Conservation (phyloP, 2,113 vertebrate species). For the Rhinolophus ferrumequinum region DNA sequence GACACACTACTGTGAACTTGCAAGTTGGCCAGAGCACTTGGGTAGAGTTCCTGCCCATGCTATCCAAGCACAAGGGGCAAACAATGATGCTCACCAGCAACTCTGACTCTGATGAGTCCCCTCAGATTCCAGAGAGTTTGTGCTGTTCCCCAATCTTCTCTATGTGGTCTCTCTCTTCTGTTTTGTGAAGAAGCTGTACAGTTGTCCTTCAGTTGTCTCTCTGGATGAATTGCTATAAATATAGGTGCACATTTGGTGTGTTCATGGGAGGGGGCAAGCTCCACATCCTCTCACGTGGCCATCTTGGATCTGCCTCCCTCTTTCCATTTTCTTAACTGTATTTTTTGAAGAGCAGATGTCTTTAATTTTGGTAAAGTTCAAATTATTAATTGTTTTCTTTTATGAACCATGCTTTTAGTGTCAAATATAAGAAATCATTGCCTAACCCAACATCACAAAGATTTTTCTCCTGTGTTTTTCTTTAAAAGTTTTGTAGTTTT, state of each 20-base stretch:
- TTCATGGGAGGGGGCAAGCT: not conserved
- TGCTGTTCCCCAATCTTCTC: not conserved
- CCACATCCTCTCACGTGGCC: not conserved
- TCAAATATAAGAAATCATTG: not conserved
- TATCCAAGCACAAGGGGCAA: not conserved
- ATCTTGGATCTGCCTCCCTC: not conserved
- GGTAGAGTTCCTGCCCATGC: not conserved
- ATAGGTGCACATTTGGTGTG: not conserved
- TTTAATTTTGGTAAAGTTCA: not conserved
- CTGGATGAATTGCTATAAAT: not conserved
- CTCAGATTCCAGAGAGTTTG: not conserved
- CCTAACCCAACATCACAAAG: not conserved
- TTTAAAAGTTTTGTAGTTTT: not conserved
- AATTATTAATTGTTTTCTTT: not conserved
- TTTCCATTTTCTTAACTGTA: not conserved
- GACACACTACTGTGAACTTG: not conserved
- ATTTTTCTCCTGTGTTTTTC: not conserved
- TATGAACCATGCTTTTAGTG: not conserved
- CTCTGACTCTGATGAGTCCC: not conserved
- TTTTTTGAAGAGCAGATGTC: not conserved
- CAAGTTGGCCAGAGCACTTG: not conserved
- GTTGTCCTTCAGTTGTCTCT: not conserved
- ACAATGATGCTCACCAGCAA: not conserved
- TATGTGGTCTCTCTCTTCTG: not conserved
- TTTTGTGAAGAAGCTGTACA: not conserved